Base-by-base conservation (phyloP, 1,140 invertebrate species). In the Euura saliciscinereae region DNA sequence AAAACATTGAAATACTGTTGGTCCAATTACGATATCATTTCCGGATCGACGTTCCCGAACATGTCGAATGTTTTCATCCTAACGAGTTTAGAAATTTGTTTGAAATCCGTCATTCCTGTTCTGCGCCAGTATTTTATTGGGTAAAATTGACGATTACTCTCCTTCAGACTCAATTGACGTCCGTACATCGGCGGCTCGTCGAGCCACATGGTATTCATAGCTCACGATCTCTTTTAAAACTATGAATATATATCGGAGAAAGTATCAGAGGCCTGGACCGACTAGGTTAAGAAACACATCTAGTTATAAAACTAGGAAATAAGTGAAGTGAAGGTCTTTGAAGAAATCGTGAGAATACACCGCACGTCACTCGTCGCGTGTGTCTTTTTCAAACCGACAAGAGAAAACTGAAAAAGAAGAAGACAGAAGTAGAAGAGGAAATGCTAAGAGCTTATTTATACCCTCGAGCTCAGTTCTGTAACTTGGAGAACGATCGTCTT, bases 21-120 rank as follows among this genome's bases (percentile, higher is more conserved):
- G 44, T 28, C 28, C 28, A 69, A 11, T 65, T 75, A 81, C 79
- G 73, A 79, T 51, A 81, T 44, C 10, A 59, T 68, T 43, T 66
- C 78, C 8, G 77, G 44, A 11, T 77, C 10, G 6, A 78, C 69
- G 13, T 79, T 66, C 0, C 77, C 76, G 44, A 81, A 81, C 8
- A 79, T 51, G 8, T 78, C 73, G 5, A 45, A 73, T n/a, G 78
- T 81, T 43, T 72, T 65, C 44, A 51, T 45, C 2, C 43, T 11
- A 51, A 74, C 44, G 51, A 80, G 8, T 43, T 43, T 70, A 11
- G 73, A 59, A 11, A 79, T 65, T 51, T n/a, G 7, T 51, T 51
- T 7, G 46, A 51, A 6, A 3, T 6, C 6, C 71, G 67, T 11
- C 80, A 11, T 71, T 51, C 80, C 79, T 4, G 73, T 66, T 66